These are phyloP conservation scores for Erpobdella octoculata DNA, from an alignment of 2,888 invertebrate species.

Conservation along the genomic window DNA sequence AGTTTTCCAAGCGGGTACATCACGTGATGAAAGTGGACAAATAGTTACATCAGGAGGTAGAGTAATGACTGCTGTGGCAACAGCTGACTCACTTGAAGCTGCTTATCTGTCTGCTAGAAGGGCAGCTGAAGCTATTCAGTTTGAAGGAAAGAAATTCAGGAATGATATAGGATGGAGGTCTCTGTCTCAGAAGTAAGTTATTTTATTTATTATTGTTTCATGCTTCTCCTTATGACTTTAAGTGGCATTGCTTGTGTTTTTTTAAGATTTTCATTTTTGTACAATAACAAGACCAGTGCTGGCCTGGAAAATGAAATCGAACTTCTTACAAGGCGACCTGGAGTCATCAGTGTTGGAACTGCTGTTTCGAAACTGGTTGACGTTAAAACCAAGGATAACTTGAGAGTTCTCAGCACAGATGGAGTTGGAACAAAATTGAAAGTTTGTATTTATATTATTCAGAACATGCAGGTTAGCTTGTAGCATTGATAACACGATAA, in stretches of 20 bases:
- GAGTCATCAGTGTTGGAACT: too few relatives aligned
- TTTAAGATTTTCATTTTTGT: too few relatives aligned
- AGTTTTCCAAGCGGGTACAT: constrained; percentile 86
- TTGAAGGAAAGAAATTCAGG: constrained; percentile 76
- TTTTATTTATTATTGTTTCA: too few relatives aligned
- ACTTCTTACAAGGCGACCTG: too few relatives aligned
- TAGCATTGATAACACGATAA: too few relatives aligned
- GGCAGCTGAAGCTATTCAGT: constrained; percentile 64
- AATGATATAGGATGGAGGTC: constrained; percentile 83
- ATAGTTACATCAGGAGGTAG: constrained; percentile 77
- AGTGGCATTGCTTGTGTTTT: too few relatives aligned
- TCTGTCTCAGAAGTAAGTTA: constrained; percentile 53
- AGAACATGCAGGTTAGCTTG: too few relatives aligned
- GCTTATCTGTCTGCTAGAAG: constrained; percentile 70
- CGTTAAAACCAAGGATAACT: constrained; percentile 69
- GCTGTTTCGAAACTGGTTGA: too few relatives aligned
- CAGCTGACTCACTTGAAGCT: constrained; percentile 62
- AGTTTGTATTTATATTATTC: constrained; percentile 57
- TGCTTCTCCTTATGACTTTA: too few relatives aligned
- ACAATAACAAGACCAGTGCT: too few relatives aligned
- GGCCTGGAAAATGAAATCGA: too few relatives aligned
- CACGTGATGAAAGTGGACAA: constrained; percentile 52
- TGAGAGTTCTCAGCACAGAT: constrained; percentile 86
- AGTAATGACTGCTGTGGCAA: constrained; percentile 68
- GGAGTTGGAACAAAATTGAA: constrained; percentile 95